Percentiles rank a stretch among this genome's conserved stretches.
Conservation (phyloP, 2,113 vertebrate species). For the Atlantisia rogersi region DNA sequence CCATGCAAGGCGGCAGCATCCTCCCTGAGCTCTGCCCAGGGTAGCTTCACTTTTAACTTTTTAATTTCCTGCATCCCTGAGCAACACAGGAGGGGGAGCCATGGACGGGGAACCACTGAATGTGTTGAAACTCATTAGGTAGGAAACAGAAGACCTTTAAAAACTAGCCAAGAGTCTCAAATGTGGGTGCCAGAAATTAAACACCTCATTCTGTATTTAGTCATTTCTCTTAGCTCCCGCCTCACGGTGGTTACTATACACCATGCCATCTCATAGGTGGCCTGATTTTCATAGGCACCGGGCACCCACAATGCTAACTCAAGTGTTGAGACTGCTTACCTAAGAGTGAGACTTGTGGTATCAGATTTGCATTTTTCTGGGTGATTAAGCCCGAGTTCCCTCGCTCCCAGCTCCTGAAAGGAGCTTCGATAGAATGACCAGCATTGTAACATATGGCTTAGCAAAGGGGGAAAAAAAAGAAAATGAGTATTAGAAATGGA, state of each 20-base stretch:
- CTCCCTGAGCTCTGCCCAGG: background rate
- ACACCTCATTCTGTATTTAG: constrained; percentile 29
- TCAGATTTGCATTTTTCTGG: constrained; percentile 27
- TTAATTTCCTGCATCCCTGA: constrained; percentile 71
- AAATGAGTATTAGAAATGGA: constrained; percentile 67
- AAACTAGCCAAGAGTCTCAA: constrained; percentile 31
- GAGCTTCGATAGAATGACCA: constrained; percentile 7
- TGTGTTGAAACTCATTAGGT: constrained; percentile 47
- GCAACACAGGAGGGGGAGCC: constrained; percentile 48
- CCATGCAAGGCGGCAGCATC: background rate
- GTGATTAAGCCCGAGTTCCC: constrained; percentile 46
- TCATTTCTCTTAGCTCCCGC: background rate
- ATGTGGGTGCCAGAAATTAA: constrained; percentile 44
- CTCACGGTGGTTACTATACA: background rate
- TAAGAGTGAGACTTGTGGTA: background rate
- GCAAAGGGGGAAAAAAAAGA: constrained; percentile 50
- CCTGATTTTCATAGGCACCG: background rate
- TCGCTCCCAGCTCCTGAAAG: constrained; percentile 16
- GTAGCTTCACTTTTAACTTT: constrained; percentile 38
- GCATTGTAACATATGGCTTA: constrained; percentile 68
- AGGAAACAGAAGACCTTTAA: constrained; percentile 44
- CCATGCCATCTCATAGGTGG: background rate
- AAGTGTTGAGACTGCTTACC: background rate
- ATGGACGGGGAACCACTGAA: background rate
- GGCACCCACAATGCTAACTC: background rate